Evolutionary conservation across 2,797 vertebrate genomes (phyloP).

Genomic region (Petrocephalus schoutedeni): DNA sequence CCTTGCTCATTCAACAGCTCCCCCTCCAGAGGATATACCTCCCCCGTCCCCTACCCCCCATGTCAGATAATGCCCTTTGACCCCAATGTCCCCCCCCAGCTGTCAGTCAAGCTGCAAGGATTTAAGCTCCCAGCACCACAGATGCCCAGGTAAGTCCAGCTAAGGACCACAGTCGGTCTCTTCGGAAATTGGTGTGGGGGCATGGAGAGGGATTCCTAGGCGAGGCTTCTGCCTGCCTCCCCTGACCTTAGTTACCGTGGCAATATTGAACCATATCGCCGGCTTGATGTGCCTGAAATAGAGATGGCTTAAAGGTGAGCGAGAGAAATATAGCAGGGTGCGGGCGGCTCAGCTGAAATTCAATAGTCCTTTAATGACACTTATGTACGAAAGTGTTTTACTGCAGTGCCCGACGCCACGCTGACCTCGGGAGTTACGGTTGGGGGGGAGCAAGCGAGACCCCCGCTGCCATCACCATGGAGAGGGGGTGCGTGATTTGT

Average conservation of each 20-base stretch:
- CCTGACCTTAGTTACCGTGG: constrained; percentile 30
- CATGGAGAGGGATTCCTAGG: not conserved
- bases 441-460: constrained; percentile 34
- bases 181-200: constrained; percentile 21
- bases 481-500: constrained; percentile 23
- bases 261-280: constrained; percentile 43
- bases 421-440: constrained; percentile 51
- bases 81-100: not conserved
- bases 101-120: not conserved
- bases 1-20: not conserved
- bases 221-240: not conserved
- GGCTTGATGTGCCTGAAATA: constrained; percentile 38
- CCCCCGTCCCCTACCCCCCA: not conserved
- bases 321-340: constrained; percentile 53
- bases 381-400: constrained; percentile 52
- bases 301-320: constrained; percentile 44
- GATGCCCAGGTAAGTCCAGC: constrained; percentile 46
- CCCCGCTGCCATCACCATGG: not conserved
- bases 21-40: not conserved
- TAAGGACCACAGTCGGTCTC: constrained; percentile 43
- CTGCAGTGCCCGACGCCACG: constrained; percentile 46
- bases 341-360: constrained; percentile 62
- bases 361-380: constrained; percentile 66
- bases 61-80: not conserved
- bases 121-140: constrained; percentile 30